Conservation (phyloP, 37 sponge, comb jelly and placozoan species). For the Aphrocallistes beatrix region DNA sequence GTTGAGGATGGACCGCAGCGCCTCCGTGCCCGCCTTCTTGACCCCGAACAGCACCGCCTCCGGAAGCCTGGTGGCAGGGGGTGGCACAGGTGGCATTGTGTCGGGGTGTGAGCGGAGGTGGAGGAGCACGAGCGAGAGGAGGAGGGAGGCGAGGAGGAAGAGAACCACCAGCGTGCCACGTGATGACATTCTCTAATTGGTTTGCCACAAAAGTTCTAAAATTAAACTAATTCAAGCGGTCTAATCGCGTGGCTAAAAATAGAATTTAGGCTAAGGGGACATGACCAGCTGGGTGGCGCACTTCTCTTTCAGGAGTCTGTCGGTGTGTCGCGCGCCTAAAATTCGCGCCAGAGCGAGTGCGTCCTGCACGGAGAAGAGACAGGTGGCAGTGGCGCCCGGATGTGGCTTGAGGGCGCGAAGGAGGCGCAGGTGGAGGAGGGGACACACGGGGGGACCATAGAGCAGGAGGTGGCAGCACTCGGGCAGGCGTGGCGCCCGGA, state of each 20-base stretch:
- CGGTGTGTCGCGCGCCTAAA: neutral
- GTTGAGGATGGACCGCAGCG: slow-evolving; percentile 53
- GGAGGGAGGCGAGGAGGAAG: neutral
- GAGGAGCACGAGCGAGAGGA: neutral
- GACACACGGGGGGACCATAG: neutral
- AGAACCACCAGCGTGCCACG: neutral
- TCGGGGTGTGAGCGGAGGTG: neutral
- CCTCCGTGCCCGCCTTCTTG: slow-evolving; percentile 71
- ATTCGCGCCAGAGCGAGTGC: neutral
- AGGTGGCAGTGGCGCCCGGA: neutral
- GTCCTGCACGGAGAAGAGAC: neutral
- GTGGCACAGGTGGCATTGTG: neutral
- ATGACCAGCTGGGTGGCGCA: neutral
- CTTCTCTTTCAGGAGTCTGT: neutral
- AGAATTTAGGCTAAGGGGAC: neutral
- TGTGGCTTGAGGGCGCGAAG: neutral
- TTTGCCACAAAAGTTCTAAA: neutral
- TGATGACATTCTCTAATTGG: neutral
- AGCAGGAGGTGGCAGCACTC: neutral
- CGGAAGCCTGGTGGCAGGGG: slow-evolving; percentile 35
- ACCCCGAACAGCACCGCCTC: slow-evolving; percentile 68
- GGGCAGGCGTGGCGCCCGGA: slow-evolving; percentile 33
- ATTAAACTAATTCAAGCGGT: neutral
- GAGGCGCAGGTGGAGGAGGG: neutral
- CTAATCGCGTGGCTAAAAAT: neutral